Conservation (phyloP, 35 echinoderm and acorn worm genomes). For the Diadema setosum region DNA sequence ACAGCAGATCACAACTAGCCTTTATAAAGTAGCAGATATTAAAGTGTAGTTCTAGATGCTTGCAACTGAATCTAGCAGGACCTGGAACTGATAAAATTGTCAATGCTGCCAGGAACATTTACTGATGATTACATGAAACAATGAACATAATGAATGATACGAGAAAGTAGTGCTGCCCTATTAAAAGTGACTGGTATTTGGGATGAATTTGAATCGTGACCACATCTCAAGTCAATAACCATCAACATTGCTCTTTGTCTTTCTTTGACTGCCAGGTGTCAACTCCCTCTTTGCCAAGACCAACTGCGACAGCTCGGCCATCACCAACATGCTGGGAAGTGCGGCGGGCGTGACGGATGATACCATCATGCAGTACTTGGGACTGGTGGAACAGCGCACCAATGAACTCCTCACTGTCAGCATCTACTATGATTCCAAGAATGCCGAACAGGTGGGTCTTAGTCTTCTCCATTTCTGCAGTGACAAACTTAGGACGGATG, state of each 20-base stretch:
- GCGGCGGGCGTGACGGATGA: conserved; percentile 90
- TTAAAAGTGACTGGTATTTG: too few relatives aligned
- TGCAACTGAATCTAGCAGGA: too few relatives aligned
- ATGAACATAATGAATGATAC: too few relatives aligned
- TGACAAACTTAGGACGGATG: too few relatives aligned
- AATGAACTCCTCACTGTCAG: conserved; percentile 94
- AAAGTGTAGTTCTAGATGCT: too few relatives aligned
- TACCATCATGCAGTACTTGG: conserved; percentile 95
- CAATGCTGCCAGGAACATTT: too few relatives aligned
- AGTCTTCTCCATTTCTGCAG: background rate
- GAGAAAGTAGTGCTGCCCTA: too few relatives aligned
- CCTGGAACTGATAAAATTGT: too few relatives aligned
- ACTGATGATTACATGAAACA: too few relatives aligned
- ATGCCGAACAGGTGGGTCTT: background rate
- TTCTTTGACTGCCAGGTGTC: conserved; percentile 45
- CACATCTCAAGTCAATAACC: background rate
- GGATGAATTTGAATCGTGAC: too few relatives aligned
- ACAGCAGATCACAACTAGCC: too few relatives aligned
- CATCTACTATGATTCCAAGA: conserved; percentile 77
- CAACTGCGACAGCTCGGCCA: conserved; percentile 93
- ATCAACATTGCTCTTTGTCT: background rate
- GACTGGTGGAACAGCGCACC: conserved; percentile 94
- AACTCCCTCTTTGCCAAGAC: conserved; percentile 96
- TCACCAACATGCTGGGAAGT: conserved; percentile 90
- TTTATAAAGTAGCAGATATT: too few relatives aligned